Base-by-base conservation (phyloP, 2,888 invertebrate genomes). In the Pollenia angustigena region DNA sequence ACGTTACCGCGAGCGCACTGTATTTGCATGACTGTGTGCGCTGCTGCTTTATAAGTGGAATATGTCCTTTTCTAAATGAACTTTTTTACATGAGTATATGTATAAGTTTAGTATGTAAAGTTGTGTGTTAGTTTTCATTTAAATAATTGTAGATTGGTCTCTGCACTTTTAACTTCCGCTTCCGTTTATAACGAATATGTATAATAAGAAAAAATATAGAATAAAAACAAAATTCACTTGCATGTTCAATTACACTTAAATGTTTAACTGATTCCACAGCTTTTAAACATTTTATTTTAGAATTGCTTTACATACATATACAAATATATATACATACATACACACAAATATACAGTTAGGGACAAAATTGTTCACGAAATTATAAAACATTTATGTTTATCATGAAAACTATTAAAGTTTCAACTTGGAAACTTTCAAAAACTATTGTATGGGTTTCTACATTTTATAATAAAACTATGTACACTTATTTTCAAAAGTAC, bases 231-330 rank as follows among this genome's bases (percentile, higher is more conserved):
- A 52, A 68, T 75, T 60, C 69, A 58, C 78, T 88, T 75, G 87
- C 86, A 87, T 87, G 88, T 81, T 86, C 71, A 88, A 87, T 82
- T 83, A 83, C 86, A 88, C 86, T 88, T 87, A 84, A 75, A 81
- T 78, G 81, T 54, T 79, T 66, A 79, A 48, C 79, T 68, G 84
- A 66, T 84, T 79, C 68, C 48, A 64, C 40, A 68, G 62, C 68
- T 74, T 74, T 74, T 54, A 56, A 1, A 69, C 60, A 40, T 52
- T 76, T 76, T 74, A 58, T 48, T 64, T 52, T n/a, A 62, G 62
- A 50, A 58, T 75, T 64, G 62, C 48, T 50, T 44, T 7, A 62
- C 48, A 58, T 16, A n/a, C 40, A 16, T 40, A 18, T 18, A 50
- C 16, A 69, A 23, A 50, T 40, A 32, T n/a, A n/a, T n/a, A n/a